Base-by-base conservation (phyloP, 2,888 invertebrate species). In the Rhagophthalmus giganteus region DNA sequence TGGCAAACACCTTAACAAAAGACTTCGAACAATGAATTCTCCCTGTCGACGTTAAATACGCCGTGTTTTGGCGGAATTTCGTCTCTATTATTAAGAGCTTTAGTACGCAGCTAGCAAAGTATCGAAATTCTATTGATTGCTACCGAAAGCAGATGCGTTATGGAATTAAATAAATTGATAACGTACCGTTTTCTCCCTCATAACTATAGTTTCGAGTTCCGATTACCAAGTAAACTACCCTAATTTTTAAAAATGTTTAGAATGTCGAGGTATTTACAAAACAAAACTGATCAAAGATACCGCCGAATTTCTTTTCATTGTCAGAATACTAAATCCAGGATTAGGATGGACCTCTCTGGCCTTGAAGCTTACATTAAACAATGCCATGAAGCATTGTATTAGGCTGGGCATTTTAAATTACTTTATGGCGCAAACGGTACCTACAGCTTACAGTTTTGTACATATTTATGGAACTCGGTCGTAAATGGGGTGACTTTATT, bases 321-420 rank as follows among this genome's bases (percentile, higher is more conserved):
- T 54, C 34, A 28, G 27, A 54, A 32, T 35, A 32, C 33, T 16
- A 47, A 54, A 54, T 54, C 54, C 49, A 26, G 54, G 54, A 54
- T 54, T 54, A 54, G 54, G 52, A 52, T 37, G 35, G 47, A 37
- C 47, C 52, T 28, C 9, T 30, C 20, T 26, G 42, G 15, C 52
- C 52, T 52, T 52, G 52, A 38, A 50, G 38, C 47, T 30, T 37
- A 28, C 38, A 52, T 53, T 53, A 53, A 48, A 53, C 53, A 53
- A 53, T 53, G 53, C 39, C 53, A 53, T 53, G 48, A 53, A 53
- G 37, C 31, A 53, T 53, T 53, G 53, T 53, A 48, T 53, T 33
- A 53, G 44, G 48, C 38, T 48, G 30, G 44, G 38, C 35, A 42
- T 53, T 52, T 53, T 48, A 53, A 53, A 53, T 53, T 44, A 44